Evolutionary conservation across 1,140 invertebrate species (phyloP).

Genomic region (Manduca sexta): DNA sequence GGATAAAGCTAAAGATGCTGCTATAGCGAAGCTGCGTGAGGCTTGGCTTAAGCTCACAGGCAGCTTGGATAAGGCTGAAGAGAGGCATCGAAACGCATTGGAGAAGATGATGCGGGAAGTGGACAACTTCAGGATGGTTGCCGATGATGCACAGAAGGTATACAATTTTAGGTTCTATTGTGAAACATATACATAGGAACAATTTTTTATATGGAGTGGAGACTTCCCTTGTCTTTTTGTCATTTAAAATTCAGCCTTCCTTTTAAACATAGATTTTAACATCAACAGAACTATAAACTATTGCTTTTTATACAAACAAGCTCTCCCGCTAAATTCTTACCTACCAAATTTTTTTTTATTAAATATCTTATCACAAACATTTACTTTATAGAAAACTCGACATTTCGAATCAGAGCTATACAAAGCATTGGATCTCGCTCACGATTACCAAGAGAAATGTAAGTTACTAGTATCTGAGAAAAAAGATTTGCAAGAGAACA

Average conservation of each 20-base stretch:
- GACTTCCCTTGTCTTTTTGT: too few species aligned
- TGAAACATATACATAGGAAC: too few species aligned
- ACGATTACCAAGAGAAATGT: slow-evolving; percentile 79
- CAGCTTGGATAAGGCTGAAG: slow-evolving; percentile 51
- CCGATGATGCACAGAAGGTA: slow-evolving; percentile 61
- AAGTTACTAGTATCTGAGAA: slow-evolving; percentile 56
- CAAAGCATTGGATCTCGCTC: slow-evolving; percentile 78
- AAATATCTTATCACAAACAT: too few species aligned
- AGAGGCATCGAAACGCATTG: slow-evolving; percentile 42
- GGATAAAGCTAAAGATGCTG: slow-evolving; percentile 81
- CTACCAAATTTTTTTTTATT: too few species aligned
- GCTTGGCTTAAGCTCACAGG: slow-evolving; percentile 59
- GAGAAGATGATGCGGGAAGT: slow-evolving; percentile 59
- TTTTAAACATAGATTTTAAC: too few species aligned
- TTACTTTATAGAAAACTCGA: slow-evolving; percentile 73
- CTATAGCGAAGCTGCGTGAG: slow-evolving; percentile 77
- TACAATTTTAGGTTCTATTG: neutral
- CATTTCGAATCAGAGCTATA: slow-evolving; percentile 79
- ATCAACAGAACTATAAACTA: too few species aligned
- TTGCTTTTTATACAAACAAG: too few species aligned
- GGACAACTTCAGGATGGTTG: slow-evolving; percentile 55
- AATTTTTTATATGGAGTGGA: too few species aligned
- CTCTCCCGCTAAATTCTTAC: too few species aligned
- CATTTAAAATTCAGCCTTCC: too few species aligned
- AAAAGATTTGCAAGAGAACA: slow-evolving; percentile 33